phyloP scores from a whole-genome alignment of 2,888 invertebrate species.

The Morpho deidamia region DNA sequence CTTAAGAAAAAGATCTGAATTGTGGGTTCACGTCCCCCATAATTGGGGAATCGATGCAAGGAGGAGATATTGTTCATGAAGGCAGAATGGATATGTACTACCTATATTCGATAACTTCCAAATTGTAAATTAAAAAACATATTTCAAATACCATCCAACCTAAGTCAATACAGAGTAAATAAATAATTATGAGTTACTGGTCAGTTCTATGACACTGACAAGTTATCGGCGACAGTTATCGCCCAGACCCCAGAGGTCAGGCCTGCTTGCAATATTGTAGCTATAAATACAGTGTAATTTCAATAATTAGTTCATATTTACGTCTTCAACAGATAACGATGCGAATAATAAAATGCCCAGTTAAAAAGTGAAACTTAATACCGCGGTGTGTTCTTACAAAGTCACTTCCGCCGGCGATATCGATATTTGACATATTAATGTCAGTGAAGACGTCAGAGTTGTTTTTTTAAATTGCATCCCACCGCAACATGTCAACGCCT shows the following conservation, averaged over 20 bases:
- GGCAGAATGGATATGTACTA: no score
- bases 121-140: no score
- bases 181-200: constrained; percentile 47
- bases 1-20: no score
- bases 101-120: no score
- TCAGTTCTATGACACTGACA: constrained; percentile 68
- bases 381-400: constrained; percentile 44
- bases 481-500: constrained; percentile 72
- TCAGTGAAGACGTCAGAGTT: constrained; percentile 48
- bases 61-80: no score
- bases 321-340: constrained; percentile 72
- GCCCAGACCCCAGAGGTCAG: constrained; percentile 48
- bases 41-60: no score
- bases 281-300: constrained; percentile 74
- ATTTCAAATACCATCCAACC: constrained; percentile 26
- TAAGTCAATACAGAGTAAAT: constrained; percentile 42
- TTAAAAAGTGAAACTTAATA: constrained; percentile 57
- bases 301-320: constrained; percentile 66
- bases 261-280: constrained; percentile 45
- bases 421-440: constrained; percentile 42
- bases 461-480: constrained; percentile 56
- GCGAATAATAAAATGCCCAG: constrained; percentile 41
- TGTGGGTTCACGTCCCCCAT: no score
- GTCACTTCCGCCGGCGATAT: constrained; percentile 54
- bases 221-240: constrained; percentile 53